Evolutionary conservation across 2,797 vertebrate genomes (phyloP), one percentile per base, ranked within the genome.

Genomic region (Falco concolor): DNA sequence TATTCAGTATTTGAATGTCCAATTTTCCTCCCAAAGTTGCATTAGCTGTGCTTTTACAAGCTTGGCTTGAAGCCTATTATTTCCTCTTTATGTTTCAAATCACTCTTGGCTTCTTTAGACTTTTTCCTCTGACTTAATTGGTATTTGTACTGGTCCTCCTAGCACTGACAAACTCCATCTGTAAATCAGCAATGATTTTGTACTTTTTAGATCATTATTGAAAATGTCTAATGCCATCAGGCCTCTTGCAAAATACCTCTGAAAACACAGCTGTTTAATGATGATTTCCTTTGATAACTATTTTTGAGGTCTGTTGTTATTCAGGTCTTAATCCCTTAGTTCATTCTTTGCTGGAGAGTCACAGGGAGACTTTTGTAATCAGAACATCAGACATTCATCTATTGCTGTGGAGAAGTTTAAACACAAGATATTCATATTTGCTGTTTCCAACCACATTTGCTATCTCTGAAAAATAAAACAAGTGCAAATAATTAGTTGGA

Each of bases 41-140:
- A 93, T 87, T 87, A 70, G 78, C 75, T 91, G 80, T 90, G 70
- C 86, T 96, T 93, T 96, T 93, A 83, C 23, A 92, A 87, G 81
- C 60, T 94, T 96, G 96, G 93, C 92, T 74, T 74, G 59, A 90
- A 96, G 93, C 84, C 93, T 89, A 85, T 93, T 96, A 82, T 96
- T 96, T 97, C 81, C 90, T 95, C 90, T 93, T 96, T 95, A 89
- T 82, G 95, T 95, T 94, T 96, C 94, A 88, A 96, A 82, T 84
- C 56, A 60, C 74, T 94, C 93, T 96, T 96, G 93, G 95, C 95
- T 95, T 95, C 90, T 75, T 91, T 53, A 80, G 89, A 79, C 92
- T 84, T 96, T 97, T 97, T 96, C 95, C 95, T 94, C 75, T 96
- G 74, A 89, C 84, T 96, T 93, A 94, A 97, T 95, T 96, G 88